phyloP scores from a whole-genome alignment of 2,797 vertebrate genomes.

The Brotula barbata region DNA sequence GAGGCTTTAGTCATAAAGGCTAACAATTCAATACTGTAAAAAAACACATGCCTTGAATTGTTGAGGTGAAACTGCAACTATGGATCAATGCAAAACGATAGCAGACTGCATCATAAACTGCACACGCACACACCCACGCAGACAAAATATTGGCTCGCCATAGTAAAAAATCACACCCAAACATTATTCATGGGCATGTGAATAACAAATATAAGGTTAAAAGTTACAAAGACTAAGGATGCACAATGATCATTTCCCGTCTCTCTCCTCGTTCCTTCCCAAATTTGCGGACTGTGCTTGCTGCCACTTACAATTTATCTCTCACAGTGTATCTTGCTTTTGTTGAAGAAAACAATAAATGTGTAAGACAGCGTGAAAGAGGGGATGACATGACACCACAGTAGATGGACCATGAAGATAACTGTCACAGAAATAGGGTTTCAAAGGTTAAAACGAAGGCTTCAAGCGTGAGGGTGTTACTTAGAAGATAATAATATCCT shows the following conservation, averaged over 20 bases:
- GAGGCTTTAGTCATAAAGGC: conserved; percentile 19
- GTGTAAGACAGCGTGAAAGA: conserved; percentile 22
- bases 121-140: background rate
- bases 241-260: conserved; percentile 17
- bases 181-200: background rate
- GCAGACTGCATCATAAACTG: background rate
- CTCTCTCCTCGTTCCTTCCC: background rate
- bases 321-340: conserved; percentile 11
- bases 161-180: conserved; percentile 2
- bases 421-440: conserved; percentile 15
- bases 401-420: conserved; percentile 15
- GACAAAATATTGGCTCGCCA: conserved; percentile 4
- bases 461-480: conserved; percentile 21
- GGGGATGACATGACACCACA: conserved; percentile 30
- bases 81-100: conserved; percentile 25
- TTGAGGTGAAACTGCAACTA: conserved; percentile 4
- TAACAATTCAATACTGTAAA: conserved; percentile 14
- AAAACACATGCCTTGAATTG: background rate
- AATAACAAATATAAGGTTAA: background rate
- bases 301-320: conserved; percentile 19
- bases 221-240: no score
- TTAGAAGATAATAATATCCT: conserved; percentile 17
- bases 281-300: background rate
- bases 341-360: conserved; percentile 45
- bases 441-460: conserved; percentile 33